Evolutionary conservation across 2,113 vertebrate genomes (phyloP).

Genomic region (Dascyllus trimaculatus): DNA sequence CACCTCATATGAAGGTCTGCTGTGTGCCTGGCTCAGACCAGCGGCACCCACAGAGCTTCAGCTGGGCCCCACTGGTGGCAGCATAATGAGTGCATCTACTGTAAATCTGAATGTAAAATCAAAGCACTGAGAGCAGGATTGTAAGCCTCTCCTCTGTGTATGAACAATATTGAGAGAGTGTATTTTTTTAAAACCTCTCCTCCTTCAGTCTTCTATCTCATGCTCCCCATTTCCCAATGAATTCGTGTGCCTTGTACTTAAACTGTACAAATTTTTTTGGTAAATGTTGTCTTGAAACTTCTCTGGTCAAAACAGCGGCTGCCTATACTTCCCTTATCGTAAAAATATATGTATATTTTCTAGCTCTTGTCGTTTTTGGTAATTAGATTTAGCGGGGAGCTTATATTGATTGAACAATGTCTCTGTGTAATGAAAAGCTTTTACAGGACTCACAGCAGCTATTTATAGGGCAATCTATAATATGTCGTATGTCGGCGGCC

Average conservation of each 20-base stretch:
- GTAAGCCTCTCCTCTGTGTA: not conserved
- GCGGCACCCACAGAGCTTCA: slow-evolving; percentile 40
- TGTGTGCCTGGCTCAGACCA: slow-evolving; percentile 24
- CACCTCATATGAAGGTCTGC: slow-evolving; percentile 54
- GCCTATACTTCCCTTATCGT: slow-evolving; percentile 7
- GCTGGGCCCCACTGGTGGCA: slow-evolving; percentile 33
- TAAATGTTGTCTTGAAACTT: slow-evolving; percentile 45
- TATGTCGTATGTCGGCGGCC: slow-evolving; percentile 33
- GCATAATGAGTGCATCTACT: slow-evolving; percentile 21
- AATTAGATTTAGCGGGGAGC: slow-evolving; percentile 64
- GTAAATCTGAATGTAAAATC: slow-evolving; percentile 18
- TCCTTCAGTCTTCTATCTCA: not conserved
- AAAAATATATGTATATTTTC: slow-evolving; percentile 47
- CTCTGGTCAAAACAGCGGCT: slow-evolving; percentile 28
- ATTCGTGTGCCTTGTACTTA: slow-evolving; percentile 13
- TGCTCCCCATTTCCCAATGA: slow-evolving; percentile 19
- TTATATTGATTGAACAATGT: slow-evolving; percentile 75
- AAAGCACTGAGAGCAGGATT: slow-evolving; percentile 4
- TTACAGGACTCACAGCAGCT: slow-evolving; percentile 67
- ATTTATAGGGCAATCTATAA: slow-evolving; percentile 77
- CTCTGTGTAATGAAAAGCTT: slow-evolving; percentile 84
- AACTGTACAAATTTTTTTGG: slow-evolving; percentile 38
- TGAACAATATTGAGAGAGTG: not conserved
- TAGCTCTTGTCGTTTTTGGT: slow-evolving; percentile 47
- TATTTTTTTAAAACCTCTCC: slow-evolving; percentile 14